phyloP scores from a whole-genome alignment of 2,113 vertebrate genomes.

The Hylia prasina region DNA sequence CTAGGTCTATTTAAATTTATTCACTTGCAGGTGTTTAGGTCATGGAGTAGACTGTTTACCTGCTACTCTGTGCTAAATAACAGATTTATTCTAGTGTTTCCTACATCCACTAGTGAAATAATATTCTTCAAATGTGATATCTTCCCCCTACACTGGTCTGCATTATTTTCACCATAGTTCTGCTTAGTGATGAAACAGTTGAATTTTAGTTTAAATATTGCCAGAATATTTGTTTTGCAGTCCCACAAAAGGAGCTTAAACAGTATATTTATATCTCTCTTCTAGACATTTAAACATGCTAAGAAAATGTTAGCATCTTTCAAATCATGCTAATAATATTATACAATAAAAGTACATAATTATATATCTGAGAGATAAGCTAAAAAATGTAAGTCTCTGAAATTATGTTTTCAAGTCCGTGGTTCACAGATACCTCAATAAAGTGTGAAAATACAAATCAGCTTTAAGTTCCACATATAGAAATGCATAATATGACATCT shows the following conservation, averaged over 20 bases:
- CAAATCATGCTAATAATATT: neutral
- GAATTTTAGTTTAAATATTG: neutral
- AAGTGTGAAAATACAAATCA: neutral
- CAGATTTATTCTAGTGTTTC: neutral
- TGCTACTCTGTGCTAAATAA: neutral
- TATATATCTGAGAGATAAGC: neutral
- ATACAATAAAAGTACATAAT: neutral
- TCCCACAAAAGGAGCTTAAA: neutral
- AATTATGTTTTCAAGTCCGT: neutral
- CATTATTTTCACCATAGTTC: neutral
- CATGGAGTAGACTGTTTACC: neutral
- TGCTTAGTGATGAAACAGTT: neutral
- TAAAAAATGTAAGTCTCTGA: neutral
- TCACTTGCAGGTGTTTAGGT: neutral
- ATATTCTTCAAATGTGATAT: neutral
- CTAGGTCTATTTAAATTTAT: neutral
- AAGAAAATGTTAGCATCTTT: neutral
- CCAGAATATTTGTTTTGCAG: neutral
- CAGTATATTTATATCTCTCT: neutral
- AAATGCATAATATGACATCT: neutral
- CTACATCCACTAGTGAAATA: neutral
- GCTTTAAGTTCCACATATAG: neutral
- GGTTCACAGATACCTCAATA: neutral
- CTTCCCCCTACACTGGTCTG: rapidly evolving
- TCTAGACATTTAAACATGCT: neutral